Percentiles rank a stretch among this genome's conserved stretches.
These are phyloP conservation scores for Hystrix cristata DNA, from an alignment of 2,113 vertebrate genomes.

Conservation along the genomic window DNA sequence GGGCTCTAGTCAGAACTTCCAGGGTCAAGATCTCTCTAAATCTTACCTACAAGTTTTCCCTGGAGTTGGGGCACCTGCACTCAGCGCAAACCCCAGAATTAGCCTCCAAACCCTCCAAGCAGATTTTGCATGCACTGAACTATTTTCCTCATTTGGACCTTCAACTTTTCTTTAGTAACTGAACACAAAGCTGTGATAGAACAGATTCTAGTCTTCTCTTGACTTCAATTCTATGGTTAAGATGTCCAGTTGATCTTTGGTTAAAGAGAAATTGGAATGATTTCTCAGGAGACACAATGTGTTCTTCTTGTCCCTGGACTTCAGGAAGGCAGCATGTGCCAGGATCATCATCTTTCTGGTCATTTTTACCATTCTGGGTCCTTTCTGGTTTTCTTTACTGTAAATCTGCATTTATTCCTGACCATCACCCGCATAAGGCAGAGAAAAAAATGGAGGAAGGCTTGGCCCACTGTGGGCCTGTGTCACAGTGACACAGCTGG, in stretches of 20 bases:
- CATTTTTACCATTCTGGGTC: not conserved
- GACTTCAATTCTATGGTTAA: not conserved
- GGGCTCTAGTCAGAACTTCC: not conserved
- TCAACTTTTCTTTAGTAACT: not conserved
- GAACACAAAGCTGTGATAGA: not conserved
- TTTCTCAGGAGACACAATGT: not conserved
- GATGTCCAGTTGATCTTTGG: not conserved
- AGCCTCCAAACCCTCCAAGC: not conserved
- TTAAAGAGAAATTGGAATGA: not conserved
- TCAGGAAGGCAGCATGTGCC: not conserved
- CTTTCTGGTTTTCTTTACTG: not conserved
- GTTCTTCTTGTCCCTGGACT: not conserved
- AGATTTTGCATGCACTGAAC: not conserved
- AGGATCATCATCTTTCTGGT: not conserved
- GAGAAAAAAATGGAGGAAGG: not conserved
- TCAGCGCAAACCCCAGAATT: not conserved
- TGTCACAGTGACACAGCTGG: not conserved
- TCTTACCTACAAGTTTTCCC: fast-evolving
- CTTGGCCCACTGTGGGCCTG: not conserved
- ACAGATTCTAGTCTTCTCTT: not conserved
- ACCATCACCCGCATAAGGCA: not conserved
- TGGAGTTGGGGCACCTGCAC: not conserved
- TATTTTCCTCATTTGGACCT: not conserved
- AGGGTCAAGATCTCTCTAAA: not conserved
- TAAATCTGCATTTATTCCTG: not conserved